Evolutionary conservation across 2,888 invertebrate genomes (phyloP).

Genomic region (Pristionchus arcanus): DNA sequence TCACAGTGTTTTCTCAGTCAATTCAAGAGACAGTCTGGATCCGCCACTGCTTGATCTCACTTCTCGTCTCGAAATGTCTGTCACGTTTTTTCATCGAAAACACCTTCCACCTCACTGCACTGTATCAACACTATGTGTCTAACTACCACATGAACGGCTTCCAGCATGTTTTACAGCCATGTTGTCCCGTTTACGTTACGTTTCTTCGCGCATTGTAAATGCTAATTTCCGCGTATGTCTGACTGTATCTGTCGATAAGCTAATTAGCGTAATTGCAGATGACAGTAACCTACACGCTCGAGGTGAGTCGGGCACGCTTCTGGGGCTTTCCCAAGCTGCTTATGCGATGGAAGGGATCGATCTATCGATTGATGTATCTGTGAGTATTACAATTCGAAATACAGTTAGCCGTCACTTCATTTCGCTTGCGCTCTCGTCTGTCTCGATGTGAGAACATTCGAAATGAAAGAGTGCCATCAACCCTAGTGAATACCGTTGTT

Average conservation of each 20-base stretch:
- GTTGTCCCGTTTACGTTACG: neutral
- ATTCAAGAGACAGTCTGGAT: slow-evolving; percentile 21
- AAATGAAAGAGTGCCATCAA: no score
- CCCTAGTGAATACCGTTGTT: no score
- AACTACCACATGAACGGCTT: neutral
- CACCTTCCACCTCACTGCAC: neutral
- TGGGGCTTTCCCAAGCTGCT: slow-evolving; percentile 78
- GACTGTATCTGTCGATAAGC: neutral
- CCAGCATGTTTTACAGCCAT: neutral
- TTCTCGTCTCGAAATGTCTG: neutral
- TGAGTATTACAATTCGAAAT: no score
- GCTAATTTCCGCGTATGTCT: no score
- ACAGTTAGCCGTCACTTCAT: no score
- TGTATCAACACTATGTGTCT: neutral
- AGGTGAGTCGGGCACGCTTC: slow-evolving; percentile 79
- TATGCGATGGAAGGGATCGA: slow-evolving; percentile 79
- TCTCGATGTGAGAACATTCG: no score
- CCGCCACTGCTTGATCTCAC: neutral
- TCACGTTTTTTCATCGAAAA: slow-evolving; percentile 12
- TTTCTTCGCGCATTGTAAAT: neutral
- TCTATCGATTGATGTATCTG: slow-evolving; percentile 80
- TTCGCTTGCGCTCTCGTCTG: no score
- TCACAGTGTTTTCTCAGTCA: slow-evolving; percentile 8
- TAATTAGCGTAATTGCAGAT: slow-evolving; percentile 58
- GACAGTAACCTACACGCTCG: slow-evolving; percentile 79